Evolutionary conservation across 1,140 invertebrate species (phyloP).

Genomic region (Nasonia vitripennis): DNA sequence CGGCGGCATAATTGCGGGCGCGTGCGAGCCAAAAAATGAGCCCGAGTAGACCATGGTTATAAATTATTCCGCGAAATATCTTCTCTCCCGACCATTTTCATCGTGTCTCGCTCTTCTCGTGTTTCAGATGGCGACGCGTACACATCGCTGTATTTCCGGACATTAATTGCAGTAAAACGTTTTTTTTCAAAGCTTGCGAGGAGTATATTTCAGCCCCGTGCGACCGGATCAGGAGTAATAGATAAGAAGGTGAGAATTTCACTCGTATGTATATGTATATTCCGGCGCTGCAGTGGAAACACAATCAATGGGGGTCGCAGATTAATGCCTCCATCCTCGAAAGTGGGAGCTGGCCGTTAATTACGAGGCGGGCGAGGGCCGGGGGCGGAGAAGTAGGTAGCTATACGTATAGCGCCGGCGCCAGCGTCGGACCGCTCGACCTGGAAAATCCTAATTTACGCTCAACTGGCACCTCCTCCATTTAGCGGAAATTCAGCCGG

Average conservation of each 20-base stretch:
- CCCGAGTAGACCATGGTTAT: no score
- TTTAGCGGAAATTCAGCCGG: neutral
- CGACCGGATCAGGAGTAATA: neutral
- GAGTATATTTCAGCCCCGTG: neutral
- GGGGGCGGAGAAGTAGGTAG: neutral
- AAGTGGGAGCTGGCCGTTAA: neutral
- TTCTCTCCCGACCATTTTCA: no score
- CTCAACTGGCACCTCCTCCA: neutral
- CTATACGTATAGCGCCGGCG: neutral
- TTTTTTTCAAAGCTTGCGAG: neutral
- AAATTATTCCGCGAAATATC: no score
- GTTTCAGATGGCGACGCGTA: neutral
- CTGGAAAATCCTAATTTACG: slow-evolving; percentile 4
- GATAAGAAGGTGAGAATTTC: slow-evolving; percentile 4
- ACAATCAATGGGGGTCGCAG: slow-evolving; percentile 2
- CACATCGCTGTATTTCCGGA: no score
- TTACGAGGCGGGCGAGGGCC: neutral
- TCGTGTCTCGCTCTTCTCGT: no score
- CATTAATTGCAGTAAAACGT: no score
- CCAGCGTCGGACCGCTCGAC: neutral
- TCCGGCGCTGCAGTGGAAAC: neutral
- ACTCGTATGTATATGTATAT: neutral
- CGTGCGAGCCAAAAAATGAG: no score
- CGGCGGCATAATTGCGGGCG: no score
- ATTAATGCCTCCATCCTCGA: slow-evolving; percentile 3